phyloP scores from a whole-genome alignment of 2,113 vertebrate species.

The Ibidorhyncha struthersii region DNA sequence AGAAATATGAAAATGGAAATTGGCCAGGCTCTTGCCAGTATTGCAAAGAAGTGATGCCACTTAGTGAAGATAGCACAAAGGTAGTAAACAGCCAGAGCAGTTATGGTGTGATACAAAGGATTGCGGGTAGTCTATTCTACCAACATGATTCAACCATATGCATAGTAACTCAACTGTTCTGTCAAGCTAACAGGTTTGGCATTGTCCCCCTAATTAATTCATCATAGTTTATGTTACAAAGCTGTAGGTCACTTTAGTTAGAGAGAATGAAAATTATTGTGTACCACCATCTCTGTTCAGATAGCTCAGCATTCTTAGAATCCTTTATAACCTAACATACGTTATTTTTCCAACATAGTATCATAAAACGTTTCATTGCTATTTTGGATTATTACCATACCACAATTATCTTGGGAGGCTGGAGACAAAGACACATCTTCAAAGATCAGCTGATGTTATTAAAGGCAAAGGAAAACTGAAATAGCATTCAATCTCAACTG shows the following conservation, averaged over 20 bases:
- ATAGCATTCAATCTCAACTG: not conserved
- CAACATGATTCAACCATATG: not conserved
- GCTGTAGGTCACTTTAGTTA: not conserved
- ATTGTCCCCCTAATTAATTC: not conserved
- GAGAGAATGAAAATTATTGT: not conserved
- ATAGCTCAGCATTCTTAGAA: not conserved
- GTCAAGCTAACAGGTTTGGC: not conserved
- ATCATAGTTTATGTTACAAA: not conserved
- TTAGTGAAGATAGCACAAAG: not conserved
- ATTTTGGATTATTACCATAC: not conserved
- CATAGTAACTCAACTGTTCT: fast-evolving
- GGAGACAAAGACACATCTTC: not conserved
- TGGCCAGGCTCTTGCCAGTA: not conserved
- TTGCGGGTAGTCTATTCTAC: not conserved
- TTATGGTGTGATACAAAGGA: not conserved
- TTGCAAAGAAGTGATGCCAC: not conserved
- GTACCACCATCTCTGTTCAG: not conserved
- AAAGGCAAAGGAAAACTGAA: not conserved
- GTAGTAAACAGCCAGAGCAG: not conserved
- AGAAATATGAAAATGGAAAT: not conserved
- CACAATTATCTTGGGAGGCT: not conserved
- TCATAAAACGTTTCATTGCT: not conserved
- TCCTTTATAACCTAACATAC: not conserved
- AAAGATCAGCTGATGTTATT: not conserved
- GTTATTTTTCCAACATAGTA: not conserved